Conservation (phyloP, 2,797 vertebrate species). For the Fringilla coelebs region DNA sequence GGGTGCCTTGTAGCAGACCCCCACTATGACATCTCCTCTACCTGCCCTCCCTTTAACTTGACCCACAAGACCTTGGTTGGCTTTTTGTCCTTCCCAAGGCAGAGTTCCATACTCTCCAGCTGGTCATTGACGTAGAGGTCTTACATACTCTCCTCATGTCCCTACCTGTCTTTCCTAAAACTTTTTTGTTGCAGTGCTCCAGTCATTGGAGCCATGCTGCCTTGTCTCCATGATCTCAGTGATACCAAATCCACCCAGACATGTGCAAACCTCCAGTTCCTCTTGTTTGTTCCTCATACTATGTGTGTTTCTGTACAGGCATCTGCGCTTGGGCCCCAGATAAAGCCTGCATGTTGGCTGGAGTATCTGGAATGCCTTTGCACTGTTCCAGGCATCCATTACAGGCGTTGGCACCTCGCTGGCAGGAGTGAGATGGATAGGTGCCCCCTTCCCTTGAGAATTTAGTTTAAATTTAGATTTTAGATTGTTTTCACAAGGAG, state of each 20-base stretch:
- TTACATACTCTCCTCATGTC: background rate
- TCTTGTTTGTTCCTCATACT: background rate
- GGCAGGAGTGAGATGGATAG: background rate
- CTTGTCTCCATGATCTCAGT: background rate
- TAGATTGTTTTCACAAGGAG: background rate
- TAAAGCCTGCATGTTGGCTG: background rate
- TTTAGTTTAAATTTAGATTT: background rate
- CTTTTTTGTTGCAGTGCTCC: background rate
- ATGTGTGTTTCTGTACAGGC: background rate
- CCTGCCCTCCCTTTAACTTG: background rate
- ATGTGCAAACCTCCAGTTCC: background rate
- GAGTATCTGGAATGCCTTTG: background rate
- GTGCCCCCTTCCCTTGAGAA: background rate
- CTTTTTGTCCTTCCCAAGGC: background rate
- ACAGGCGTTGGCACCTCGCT: background rate
- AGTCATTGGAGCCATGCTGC: background rate
- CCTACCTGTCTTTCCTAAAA: background rate
- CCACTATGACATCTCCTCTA: background rate
- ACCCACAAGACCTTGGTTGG: background rate
- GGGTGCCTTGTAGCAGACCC: background rate
- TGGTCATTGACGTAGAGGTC: background rate
- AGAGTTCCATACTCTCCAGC: background rate
- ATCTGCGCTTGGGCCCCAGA: background rate
- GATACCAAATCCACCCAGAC: background rate
- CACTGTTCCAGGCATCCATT: background rate